A percentile compares a stretch with the other conserved stretches of the same genome.
Evolutionary conservation across 1,140 invertebrate genomes (phyloP).

Genomic region (Littorina saxatilis): DNA sequence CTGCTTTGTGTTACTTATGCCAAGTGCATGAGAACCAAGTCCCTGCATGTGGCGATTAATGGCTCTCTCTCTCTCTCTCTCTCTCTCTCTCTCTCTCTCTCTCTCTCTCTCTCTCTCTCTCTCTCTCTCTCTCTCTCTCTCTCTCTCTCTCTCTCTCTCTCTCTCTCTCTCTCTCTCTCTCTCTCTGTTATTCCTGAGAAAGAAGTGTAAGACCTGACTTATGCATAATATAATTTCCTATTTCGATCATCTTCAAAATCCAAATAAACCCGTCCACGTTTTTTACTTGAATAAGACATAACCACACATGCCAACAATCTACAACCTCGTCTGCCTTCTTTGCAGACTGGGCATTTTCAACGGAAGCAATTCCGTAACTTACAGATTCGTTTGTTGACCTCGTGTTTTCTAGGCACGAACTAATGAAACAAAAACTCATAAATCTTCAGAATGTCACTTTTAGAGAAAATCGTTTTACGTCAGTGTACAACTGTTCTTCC

Average conservation of each 20-base stretch:
- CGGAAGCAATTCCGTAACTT: too few relatives aligned
- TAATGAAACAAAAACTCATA: too few relatives aligned
- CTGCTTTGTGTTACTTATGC: background rate
- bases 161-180: background rate
- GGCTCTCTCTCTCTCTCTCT: background rate
- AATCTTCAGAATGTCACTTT: too few relatives aligned
- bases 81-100: conserved; percentile 20
- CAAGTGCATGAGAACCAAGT: background rate
- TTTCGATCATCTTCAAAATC: background rate
- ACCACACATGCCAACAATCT: background rate
- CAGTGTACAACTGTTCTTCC: too few relatives aligned
- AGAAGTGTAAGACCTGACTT: background rate
- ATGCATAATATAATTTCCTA: background rate
- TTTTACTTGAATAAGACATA: background rate
- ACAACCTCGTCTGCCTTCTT: too few relatives aligned
- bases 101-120: conserved; percentile 20
- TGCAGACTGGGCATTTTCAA: too few relatives aligned
- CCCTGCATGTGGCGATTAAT: background rate
- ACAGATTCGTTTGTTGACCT: too few relatives aligned
- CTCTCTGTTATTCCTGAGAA: background rate
- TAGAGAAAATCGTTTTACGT: too few relatives aligned
- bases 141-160: conserved; percentile 17
- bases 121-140: conserved; percentile 20
- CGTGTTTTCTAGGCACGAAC: too few relatives aligned
- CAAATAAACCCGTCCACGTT: background rate